Evolutionary conservation across 1,140 invertebrate species (phyloP).

Genomic region (Drosophila bocqueti): DNA sequence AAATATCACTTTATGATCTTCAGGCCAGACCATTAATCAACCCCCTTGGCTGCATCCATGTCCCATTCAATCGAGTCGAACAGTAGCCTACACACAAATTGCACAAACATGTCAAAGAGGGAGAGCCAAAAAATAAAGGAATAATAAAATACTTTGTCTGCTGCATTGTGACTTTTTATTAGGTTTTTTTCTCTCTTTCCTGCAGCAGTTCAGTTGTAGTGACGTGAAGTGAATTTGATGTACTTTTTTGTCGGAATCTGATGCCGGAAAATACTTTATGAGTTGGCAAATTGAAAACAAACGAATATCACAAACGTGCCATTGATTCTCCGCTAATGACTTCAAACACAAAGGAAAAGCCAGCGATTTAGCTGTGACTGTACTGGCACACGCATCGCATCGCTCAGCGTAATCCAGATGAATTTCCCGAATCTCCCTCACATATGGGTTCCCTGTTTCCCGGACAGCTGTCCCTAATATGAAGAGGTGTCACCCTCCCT

Average conservation of each 20-base stretch:
- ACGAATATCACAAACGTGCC: slow-evolving; percentile 5
- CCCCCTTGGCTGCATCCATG: slow-evolving; percentile 32
- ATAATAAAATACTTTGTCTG: slow-evolving; percentile 52
- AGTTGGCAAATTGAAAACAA: slow-evolving; percentile 29
- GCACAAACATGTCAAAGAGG: slow-evolving; percentile 47
- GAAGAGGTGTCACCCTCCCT: slow-evolving; percentile 52
- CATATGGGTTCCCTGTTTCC: slow-evolving; percentile 36
- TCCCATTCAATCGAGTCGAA: slow-evolving; percentile 22
- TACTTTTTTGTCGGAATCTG: background rate
- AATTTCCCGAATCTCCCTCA: slow-evolving; percentile 57
- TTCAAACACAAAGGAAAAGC: slow-evolving; percentile 31
- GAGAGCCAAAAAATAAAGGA: slow-evolving; percentile 12
- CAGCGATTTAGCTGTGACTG: slow-evolving; percentile 60
- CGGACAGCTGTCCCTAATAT: slow-evolving; percentile 40
- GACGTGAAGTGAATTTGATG: slow-evolving; percentile 5
- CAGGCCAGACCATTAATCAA: slow-evolving; percentile 21
- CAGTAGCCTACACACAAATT: slow-evolving; percentile 53
- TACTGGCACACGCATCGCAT: slow-evolving; percentile 41
- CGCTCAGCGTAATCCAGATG: slow-evolving; percentile 32
- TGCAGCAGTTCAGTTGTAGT: slow-evolving; percentile 4
- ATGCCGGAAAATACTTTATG: slow-evolving; percentile 14
- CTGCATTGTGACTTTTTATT: slow-evolving; percentile 41
- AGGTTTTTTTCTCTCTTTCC: slow-evolving; percentile 6
- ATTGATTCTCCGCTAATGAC: slow-evolving; percentile 50
- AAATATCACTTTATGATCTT: slow-evolving; percentile 35